A percentile compares a stretch with the other conserved stretches of the same genome.
Evolutionary conservation across 2,113 vertebrate species (phyloP).

Genomic region (Desmodus rotundus): DNA sequence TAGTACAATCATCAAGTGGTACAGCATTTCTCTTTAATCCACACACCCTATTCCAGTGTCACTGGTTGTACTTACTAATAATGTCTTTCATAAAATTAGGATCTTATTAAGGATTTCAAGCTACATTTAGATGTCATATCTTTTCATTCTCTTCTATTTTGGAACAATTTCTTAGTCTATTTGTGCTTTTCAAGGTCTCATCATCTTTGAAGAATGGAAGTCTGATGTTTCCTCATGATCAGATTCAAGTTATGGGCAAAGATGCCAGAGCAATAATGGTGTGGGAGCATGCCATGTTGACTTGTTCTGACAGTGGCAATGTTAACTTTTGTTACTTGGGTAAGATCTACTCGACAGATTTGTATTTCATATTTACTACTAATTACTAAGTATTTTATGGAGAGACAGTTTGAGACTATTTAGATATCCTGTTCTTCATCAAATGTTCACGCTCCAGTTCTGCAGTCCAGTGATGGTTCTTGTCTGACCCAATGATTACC

Average conservation of each 20-base stretch:
- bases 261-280: neutral
- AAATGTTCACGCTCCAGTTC: neutral
- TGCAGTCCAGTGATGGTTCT: neutral
- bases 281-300: neutral
- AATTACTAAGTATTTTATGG: neutral
- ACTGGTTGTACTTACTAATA: neutral
- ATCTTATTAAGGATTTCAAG: neutral
- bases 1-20: neutral
- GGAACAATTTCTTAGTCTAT: neutral
- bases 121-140: neutral
- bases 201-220: neutral
- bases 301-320: neutral
- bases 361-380: neutral
- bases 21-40: neutral
- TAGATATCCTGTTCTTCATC: neutral
- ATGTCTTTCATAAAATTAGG: neutral
- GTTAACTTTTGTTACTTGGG: neutral
- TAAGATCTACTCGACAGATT: neutral
- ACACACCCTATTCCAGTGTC: neutral
- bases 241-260: neutral
- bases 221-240: neutral
- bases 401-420: neutral
- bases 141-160: neutral
- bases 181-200: neutral
- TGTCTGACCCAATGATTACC: neutral